phyloP scores from a whole-genome alignment of 2,113 vertebrate genomes.

The Prolemur simus region DNA sequence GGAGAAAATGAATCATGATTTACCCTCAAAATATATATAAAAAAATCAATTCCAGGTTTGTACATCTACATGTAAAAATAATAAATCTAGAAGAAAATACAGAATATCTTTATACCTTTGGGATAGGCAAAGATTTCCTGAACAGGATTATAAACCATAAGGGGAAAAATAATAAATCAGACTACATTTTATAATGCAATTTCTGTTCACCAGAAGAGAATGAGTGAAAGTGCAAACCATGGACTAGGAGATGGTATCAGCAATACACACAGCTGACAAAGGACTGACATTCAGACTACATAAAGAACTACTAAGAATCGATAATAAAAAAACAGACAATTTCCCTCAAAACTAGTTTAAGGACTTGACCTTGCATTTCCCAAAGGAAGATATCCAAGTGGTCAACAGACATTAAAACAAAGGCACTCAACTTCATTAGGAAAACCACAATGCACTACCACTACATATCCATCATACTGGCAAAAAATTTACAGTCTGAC shows the following conservation, averaged over 20 bases:
- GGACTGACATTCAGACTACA: not conserved
- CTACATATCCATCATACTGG: not conserved
- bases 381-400: not conserved
- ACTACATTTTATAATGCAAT: not conserved
- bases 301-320: not conserved
- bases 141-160: not conserved
- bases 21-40: not conserved
- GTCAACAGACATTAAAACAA: not conserved
- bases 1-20: not conserved
- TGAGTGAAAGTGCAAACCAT: not conserved
- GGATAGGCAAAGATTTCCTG: not conserved
- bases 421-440: not conserved
- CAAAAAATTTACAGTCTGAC: not conserved
- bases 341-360: not conserved
- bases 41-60: not conserved
- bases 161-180: not conserved
- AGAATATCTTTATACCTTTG: not conserved
- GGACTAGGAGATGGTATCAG: not conserved
- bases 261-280: not conserved
- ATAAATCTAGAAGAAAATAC: not conserved
- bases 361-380: not conserved
- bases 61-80: not conserved
- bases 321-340: not conserved
- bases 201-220: not conserved
- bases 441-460: not conserved